phyloP scores from a whole-genome alignment of 2,888 invertebrate genomes.

The Baronia brevicornis region DNA sequence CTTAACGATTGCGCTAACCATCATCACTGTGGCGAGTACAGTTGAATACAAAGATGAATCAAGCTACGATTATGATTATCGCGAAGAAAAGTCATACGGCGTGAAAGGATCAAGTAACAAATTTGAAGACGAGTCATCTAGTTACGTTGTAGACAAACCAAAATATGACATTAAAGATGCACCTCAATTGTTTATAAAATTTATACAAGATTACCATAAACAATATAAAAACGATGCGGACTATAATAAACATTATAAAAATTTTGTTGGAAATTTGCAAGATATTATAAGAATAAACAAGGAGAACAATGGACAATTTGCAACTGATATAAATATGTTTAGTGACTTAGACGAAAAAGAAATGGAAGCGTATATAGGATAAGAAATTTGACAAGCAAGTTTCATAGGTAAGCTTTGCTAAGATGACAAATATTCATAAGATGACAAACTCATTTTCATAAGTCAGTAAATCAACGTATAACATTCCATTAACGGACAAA shows the following conservation, averaged over 20 bases:
- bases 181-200: conserved; percentile 36
- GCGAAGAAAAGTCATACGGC: conserved; percentile 13
- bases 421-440: no score
- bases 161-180: conserved; percentile 45
- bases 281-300: conserved; percentile 44
- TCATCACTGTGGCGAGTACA: conserved; percentile 13
- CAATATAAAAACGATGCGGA: conserved; percentile 37
- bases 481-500: no score
- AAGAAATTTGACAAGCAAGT: conserved; percentile 2
- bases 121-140: conserved; percentile 15
- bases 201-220: conserved; percentile 36
- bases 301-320: conserved; percentile 20
- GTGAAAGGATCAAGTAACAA: conserved; percentile 16
- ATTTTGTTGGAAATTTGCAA: conserved; percentile 39
- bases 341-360: conserved; percentile 37
- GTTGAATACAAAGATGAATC: conserved; percentile 16
- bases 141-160: conserved; percentile 21
- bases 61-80: conserved; percentile 14
- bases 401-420: no score
- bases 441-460: no score
- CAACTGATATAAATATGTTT: conserved; percentile 44
- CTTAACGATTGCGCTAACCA: conserved; percentile 12
- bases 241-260: conserved; percentile 30
- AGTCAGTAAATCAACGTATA: no score
- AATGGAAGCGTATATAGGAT: conserved; percentile 15